Base-by-base conservation (phyloP, 1,140 invertebrate genomes). In the Cryptotermes secundus region DNA sequence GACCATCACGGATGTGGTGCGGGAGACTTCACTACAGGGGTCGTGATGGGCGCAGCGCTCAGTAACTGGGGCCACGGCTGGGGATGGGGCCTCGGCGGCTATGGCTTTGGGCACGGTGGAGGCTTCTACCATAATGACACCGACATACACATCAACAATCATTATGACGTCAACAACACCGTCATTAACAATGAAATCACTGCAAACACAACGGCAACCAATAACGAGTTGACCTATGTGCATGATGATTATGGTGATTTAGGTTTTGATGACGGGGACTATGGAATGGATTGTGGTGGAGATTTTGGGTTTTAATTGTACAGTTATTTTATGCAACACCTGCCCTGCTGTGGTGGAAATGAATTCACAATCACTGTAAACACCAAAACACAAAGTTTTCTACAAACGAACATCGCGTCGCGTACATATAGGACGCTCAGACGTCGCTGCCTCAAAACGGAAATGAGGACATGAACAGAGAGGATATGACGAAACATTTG, bases 261-360 rank as follows among this genome's bases (percentile, higher is more conserved):
- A 16, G 85, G 85, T 14, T 85, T 86, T 35, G 85, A 86, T 53
- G 85, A 86, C 72, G 85, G 35, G 0, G 85, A 86, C 42, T 86
- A 86, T 59, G 85, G 85, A 10, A 86, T 86, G 85, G 85, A 86
- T 65, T 86, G 85, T 72, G 83, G 85, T 36, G 85, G 81, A 1
- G 85, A 86, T 34, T 86, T 86, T 42, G 85, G 84, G 10, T 85
- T 86, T n/a, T 86, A 85, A 45, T n/a, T 38, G 38, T 38, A 31
- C 35, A 4, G 36, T 14, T 26, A 9, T 19, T 36, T 34, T 34
- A n/a, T 7, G 65, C 7, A 19, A 34, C 65, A 79, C 65, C 65
- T 14, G 26, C 14, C 12, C 38, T 38, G 12, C 38, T 38, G 12
- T 38, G 38, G 38, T 38, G 38, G 38, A 38, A 38, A 38, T 6